phyloP scores from a whole-genome alignment of 2,113 vertebrate species.

The Octodon degus region DNA sequence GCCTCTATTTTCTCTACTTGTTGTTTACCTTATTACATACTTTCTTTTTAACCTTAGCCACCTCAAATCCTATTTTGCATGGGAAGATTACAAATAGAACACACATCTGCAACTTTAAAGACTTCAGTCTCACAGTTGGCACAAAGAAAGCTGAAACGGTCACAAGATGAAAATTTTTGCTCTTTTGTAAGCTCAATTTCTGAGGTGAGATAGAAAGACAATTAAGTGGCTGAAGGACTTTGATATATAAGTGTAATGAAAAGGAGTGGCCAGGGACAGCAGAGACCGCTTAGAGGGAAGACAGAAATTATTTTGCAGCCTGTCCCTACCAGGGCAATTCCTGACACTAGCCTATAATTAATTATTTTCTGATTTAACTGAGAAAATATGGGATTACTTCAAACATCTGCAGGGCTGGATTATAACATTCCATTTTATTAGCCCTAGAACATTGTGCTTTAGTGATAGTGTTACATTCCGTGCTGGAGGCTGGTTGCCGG shows the following conservation, averaged over 20 bases:
- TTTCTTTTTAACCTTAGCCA: constrained; percentile 3
- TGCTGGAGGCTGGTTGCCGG: not conserved
- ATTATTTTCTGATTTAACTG: constrained; percentile 57
- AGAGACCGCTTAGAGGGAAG: not conserved
- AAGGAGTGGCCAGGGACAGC: not conserved
- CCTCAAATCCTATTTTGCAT: constrained; percentile 24
- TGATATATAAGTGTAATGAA: not conserved
- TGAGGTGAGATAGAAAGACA: constrained; percentile 25
- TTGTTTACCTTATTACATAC: not conserved
- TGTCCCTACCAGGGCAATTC: not conserved
- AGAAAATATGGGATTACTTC: constrained; percentile 47
- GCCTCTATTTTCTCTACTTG: constrained; percentile 9
- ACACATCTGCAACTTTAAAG: not conserved
- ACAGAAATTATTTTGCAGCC: constrained; percentile 23
- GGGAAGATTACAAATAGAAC: not conserved
- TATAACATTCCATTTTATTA: constrained; percentile 60
- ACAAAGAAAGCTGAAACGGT: not conserved
- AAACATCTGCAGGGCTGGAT: constrained; percentile 31
- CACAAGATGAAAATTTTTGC: not conserved
- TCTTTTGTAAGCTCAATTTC: not conserved
- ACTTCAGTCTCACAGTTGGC: not conserved
- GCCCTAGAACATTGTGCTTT: not conserved
- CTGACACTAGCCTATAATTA: not conserved
- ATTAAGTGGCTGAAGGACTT: not conserved
- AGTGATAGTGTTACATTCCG: not conserved